Evolutionary conservation across 2,888 invertebrate species (phyloP).

Genomic region (Petrolisthes manimaculis): DNA sequence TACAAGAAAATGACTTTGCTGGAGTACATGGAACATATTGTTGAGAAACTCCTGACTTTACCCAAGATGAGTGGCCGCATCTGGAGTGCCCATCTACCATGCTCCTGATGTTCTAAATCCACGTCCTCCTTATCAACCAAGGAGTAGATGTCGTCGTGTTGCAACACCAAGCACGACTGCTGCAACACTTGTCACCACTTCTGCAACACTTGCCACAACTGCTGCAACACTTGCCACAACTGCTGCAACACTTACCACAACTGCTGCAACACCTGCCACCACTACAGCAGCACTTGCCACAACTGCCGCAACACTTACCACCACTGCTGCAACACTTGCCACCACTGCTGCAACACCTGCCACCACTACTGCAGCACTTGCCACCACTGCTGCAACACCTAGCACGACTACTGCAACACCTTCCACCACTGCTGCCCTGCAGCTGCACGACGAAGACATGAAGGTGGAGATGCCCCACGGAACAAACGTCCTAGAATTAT

Average conservation of each 20-base stretch:
- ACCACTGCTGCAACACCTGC: no score
- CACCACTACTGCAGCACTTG: no score
- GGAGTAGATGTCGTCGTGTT: neutral
- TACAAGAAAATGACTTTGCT: neutral
- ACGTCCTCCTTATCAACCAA: neutral
- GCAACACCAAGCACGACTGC: no score
- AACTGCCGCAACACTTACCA: no score
- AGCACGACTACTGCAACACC: neutral
- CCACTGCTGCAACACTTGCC: no score
- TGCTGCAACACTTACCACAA: no score
- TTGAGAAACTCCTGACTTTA: neutral
- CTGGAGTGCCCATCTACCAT: neutral
- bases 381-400: no score
- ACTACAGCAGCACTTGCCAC: neutral
- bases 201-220: no score
- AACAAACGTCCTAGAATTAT: neutral
- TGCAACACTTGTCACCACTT: no score
- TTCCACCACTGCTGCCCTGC: neutral
- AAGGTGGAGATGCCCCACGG: neutral
- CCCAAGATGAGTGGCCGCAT: neutral
- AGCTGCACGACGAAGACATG: neutral
- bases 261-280: no score
- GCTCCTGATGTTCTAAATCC: neutral
- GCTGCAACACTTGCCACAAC: no score
- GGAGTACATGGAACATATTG: slow-evolving; percentile 1